phyloP scores from a whole-genome alignment of 2,113 vertebrate species.

The Machaerirhynchus nigripectus region DNA sequence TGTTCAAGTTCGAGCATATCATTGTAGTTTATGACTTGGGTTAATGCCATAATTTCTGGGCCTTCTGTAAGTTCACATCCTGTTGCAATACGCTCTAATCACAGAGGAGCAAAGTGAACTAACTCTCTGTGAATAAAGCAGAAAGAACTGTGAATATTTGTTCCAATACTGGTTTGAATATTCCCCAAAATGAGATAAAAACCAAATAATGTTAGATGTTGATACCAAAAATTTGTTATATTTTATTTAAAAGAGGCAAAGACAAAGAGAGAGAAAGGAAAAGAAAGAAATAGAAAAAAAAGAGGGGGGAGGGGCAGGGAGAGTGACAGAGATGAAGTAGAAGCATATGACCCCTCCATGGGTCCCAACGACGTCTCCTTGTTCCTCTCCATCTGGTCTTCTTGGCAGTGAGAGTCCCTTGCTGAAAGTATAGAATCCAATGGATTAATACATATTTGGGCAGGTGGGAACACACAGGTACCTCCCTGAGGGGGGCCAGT shows the following conservation, averaged over 20 bases:
- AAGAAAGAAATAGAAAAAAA: no score
- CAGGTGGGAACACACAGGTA: neutral
- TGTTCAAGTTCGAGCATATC: neutral
- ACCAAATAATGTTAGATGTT: neutral
- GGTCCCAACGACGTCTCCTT: fast-evolving
- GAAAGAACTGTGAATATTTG: neutral
- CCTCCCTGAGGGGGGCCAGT: neutral
- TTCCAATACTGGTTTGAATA: neutral
- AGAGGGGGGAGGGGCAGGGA: neutral
- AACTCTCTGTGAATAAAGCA: neutral
- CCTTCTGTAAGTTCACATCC: neutral
- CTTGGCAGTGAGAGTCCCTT: neutral
- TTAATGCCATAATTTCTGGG: neutral
- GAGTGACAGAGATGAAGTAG: neutral
- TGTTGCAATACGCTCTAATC: neutral
- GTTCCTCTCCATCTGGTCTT: neutral
- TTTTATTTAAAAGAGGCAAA: neutral
- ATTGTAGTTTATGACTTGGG: neutral
- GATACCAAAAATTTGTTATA: neutral
- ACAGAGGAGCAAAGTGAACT: neutral
- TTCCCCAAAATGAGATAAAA: neutral
- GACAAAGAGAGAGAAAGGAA: neutral
- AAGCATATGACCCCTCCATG: neutral
- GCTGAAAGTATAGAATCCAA: neutral
- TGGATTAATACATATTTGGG: neutral